These are phyloP conservation scores for Clunio marinus DNA, from an alignment of 2,888 invertebrate species.

Conservation along the genomic window DNA sequence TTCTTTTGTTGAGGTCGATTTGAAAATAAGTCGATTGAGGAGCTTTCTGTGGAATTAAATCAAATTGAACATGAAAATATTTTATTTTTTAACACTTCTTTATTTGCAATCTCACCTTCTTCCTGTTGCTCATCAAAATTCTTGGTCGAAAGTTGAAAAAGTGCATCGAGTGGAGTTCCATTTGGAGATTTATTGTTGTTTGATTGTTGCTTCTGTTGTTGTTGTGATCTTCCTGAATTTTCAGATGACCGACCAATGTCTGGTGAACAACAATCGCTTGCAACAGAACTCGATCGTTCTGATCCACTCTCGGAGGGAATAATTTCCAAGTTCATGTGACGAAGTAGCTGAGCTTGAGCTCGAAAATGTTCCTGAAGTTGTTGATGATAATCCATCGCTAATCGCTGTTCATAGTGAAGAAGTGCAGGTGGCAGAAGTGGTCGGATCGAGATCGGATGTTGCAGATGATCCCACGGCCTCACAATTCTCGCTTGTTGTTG, in stretches of 20 bases:
- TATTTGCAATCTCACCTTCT: slow-evolving; percentile 55
- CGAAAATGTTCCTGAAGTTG: slow-evolving; percentile 53
- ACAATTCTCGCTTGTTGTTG: slow-evolving; percentile 63
- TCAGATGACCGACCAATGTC: slow-evolving; percentile 53
- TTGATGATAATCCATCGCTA: slow-evolving; percentile 57
- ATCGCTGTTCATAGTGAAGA: slow-evolving; percentile 63
- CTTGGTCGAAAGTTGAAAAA: slow-evolving; percentile 97
- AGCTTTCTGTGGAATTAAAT: slow-evolving; percentile 64
- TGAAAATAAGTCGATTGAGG: slow-evolving; percentile 86
- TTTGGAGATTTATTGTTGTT: slow-evolving; percentile 45
- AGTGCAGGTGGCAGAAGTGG: slow-evolving; percentile 55
- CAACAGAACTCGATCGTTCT: slow-evolving; percentile 68
- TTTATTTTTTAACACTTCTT: too few relatives aligned
- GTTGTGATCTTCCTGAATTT: slow-evolving; percentile 40
- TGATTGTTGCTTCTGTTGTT: slow-evolving; percentile 43
- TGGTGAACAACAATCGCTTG: slow-evolving; percentile 74
- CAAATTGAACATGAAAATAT: background rate
- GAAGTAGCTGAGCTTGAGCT: slow-evolving; percentile 55
- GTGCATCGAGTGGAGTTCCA: slow-evolving; percentile 86
- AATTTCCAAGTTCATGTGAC: slow-evolving; percentile 52
- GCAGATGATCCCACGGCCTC: slow-evolving; percentile 78
- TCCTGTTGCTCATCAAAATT: slow-evolving; percentile 89
- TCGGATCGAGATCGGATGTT: slow-evolving; percentile 54
- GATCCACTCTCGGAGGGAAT: slow-evolving; percentile 63
- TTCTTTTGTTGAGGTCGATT: slow-evolving; percentile 90